These are phyloP conservation scores for Chrysomela aeneicollis DNA, from an alignment of 2,888 invertebrate genomes.

Conservation along the genomic window DNA sequence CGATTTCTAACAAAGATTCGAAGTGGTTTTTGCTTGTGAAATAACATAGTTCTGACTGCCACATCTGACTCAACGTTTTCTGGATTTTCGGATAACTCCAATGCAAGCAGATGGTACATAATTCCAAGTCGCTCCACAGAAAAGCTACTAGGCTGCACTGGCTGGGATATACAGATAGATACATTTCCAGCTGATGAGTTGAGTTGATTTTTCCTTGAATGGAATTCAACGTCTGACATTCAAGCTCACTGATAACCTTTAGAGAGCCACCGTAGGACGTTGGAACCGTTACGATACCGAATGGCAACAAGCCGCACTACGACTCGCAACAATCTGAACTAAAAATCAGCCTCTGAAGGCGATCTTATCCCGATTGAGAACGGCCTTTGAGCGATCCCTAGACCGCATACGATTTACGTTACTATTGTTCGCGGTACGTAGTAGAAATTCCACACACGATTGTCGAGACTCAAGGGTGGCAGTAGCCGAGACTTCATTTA, in stretches of 20 bases:
- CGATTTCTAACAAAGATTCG: too few species aligned
- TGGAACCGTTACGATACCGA: background rate
- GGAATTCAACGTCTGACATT: background rate
- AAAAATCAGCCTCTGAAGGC: background rate
- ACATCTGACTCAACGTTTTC: too few species aligned
- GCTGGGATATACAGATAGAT: too few species aligned
- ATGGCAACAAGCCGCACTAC: background rate
- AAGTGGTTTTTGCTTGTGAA: too few species aligned
- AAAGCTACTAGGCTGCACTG: too few species aligned
- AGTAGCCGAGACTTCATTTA: constrained; percentile 31
- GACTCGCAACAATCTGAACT: background rate
- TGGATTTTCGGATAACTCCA: too few species aligned
- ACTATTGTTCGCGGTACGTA: constrained; percentile 25
- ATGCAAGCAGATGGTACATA: too few species aligned
- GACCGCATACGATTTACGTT: constrained; percentile 28
- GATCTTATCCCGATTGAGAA: constrained; percentile 7
- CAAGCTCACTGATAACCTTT: background rate
- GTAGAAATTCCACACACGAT: constrained; percentile 27
- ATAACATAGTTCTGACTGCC: too few species aligned
- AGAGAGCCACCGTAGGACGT: background rate
- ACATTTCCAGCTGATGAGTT: too few species aligned
- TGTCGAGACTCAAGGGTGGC: constrained; percentile 25
- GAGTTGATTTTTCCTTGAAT: background rate
- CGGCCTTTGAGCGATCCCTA: constrained; percentile 21
- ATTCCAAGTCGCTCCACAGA: too few species aligned